A percentile compares a stretch with the other conserved stretches of the same genome.
phyloP scores from a whole-genome alignment of 1,140 invertebrate species.

The Trichonephila clavata region DNA sequence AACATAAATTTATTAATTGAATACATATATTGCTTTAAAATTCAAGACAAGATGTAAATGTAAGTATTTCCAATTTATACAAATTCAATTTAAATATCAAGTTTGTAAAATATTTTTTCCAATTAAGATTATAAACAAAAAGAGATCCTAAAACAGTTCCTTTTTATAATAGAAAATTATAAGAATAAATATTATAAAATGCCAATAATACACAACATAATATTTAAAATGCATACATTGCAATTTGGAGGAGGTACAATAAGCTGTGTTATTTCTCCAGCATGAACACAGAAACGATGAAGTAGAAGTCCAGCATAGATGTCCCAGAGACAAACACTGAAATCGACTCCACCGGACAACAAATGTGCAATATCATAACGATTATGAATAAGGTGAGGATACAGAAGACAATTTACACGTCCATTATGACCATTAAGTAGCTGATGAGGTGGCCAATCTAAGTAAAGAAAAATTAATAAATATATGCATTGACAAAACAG shows the following conservation, averaged over 20 bases:
- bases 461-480: neutral
- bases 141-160: too few relatives aligned
- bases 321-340: constrained; percentile 99
- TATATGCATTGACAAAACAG: too few relatives aligned
- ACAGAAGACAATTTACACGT: constrained; percentile 96
- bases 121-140: too few relatives aligned
- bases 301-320: constrained; percentile 93
- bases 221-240: constrained; percentile 84
- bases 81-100: too few relatives aligned
- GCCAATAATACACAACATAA: neutral
- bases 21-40: too few relatives aligned
- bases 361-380: constrained; percentile 95
- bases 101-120: too few relatives aligned
- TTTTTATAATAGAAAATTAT: too few relatives aligned
- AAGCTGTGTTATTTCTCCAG: constrained; percentile 90
- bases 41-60: too few relatives aligned
- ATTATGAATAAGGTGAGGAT: constrained; percentile 95
- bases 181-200: too few relatives aligned
- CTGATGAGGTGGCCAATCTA: constrained; percentile 95
- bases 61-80: too few relatives aligned
- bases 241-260: constrained; percentile 95
- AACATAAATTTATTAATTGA: constrained; percentile 58
- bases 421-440: constrained; percentile 94
- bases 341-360: constrained; percentile 97
- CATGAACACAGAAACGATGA: constrained; percentile 98